Evolutionary conservation across 2,797 vertebrate species (phyloP), one percentile per base, ranked within the genome.

Genomic region (Hippopotamyrus pictus): DNA sequence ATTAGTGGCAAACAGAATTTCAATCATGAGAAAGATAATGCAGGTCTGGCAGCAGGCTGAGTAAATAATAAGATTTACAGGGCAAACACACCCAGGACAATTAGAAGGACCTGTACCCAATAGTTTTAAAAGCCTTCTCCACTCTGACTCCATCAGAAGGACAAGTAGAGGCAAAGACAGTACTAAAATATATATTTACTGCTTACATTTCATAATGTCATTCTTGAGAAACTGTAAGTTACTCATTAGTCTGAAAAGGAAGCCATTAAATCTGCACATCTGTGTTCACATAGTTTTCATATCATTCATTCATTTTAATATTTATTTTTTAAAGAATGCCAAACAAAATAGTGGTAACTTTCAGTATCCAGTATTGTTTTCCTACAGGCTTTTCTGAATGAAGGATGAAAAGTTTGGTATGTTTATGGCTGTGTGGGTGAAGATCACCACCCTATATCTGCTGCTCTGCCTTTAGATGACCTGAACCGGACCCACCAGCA

Each of bases 401-500:
- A 54, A 19, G 50, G 69, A 41, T 41, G 48, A 65, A 48, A 73
- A n/a, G n/a, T 83, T 83, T 65, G 33, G 14, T 90, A 33, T 86
- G 44, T 19, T 17, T 86, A 46, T 76, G 82, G 44, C 83, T 88
- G 41, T 19, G 25, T 22, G 22, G 51, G 88, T 88, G 51, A 76
- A 44, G 41, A 29, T 88, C 37, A 83, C 69, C 8, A 14, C 17
- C 54, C 25, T 46, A 5, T 37, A 33, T 89, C 51, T 87, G 5
- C 62, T 91, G 3, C 91, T 96, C 22, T 95, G 89, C 93, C 91
- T 91, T 79, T 92, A 99, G 98, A 99, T 95, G 97, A 98, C 94
- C 96, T 99, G 93, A 99, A 99, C 93, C 95, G 94, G 91, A 99
- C 98, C 62, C 98, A 99, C 94, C 98, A 99, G 91, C 98, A 99